phyloP scores from a whole-genome alignment of 1,140 invertebrate species.

The Tachypleus tridentatus region DNA sequence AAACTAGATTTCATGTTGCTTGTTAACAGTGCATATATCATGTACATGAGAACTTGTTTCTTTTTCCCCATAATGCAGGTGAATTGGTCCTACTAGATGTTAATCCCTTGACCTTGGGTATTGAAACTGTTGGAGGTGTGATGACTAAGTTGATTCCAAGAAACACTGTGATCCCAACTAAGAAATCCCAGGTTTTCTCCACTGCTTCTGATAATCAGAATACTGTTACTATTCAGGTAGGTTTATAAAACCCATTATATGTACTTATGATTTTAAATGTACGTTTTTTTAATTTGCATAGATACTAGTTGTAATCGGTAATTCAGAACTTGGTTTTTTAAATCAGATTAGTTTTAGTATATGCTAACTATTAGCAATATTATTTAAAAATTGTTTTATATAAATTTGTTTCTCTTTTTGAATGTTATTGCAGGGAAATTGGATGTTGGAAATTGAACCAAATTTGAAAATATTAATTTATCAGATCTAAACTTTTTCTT shows the following conservation, averaged over 20 bases:
- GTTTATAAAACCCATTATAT: conserved; percentile 7
- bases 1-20: neutral
- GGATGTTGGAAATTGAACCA: too few relatives aligned
- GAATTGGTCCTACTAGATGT: conserved; percentile 95
- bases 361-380: too few relatives aligned
- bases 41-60: neutral
- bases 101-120: conserved; percentile 95
- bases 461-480: too few relatives aligned
- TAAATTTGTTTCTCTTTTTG: too few relatives aligned
- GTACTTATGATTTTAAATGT: too few relatives aligned
- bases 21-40: neutral
- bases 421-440: too few relatives aligned
- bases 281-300: too few relatives aligned
- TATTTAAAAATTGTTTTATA: too few relatives aligned
- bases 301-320: too few relatives aligned
- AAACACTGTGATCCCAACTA: conserved; percentile 99
- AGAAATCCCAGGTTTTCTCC: conserved; percentile 99
- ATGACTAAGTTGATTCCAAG: conserved; percentile 98
- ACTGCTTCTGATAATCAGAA: conserved; percentile 98
- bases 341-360: too few relatives aligned
- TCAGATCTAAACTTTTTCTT: too few relatives aligned
- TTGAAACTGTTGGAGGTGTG: conserved; percentile 98
- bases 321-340: too few relatives aligned
- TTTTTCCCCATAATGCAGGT: conserved; percentile 36
- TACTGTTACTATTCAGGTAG: conserved; percentile 89